Conservation (phyloP, 1,140 invertebrate genomes). For the Drosophila melanica region DNA sequence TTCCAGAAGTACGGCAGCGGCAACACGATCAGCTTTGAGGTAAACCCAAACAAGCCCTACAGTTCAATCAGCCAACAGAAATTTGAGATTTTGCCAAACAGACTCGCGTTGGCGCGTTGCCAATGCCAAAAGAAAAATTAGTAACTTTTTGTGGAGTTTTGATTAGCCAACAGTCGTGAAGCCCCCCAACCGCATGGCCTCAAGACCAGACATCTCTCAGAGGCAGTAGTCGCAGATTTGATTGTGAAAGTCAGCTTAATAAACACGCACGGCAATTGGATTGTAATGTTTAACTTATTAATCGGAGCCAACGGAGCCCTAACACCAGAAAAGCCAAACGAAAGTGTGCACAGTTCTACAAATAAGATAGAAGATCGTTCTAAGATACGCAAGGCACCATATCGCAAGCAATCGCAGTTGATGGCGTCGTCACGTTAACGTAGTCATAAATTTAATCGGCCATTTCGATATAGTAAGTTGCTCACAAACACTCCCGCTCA, state of each 20-base stretch:
- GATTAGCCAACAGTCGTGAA: not conserved
- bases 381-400: conserved; percentile 36
- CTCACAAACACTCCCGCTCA: no score
- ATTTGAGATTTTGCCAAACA: conserved; percentile 31
- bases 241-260: conserved; percentile 15
- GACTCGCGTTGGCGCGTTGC: conserved; percentile 30
- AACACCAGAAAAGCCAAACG: not conserved
- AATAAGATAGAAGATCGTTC: conserved; percentile 9
- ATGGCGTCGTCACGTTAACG: conserved; percentile 55
- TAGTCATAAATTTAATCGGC: conserved; percentile 74
- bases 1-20: conserved; percentile 87
- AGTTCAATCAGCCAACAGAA: conserved; percentile 17
- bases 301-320: no score
- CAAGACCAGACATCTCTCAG: not conserved
- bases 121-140: conserved; percentile 52
- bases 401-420: conserved; percentile 23
- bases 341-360: not conserved
- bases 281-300: no score
- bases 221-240: not conserved
- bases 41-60: conserved; percentile 76
- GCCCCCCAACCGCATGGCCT: not conserved
- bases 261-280: not conserved
- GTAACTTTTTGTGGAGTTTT: conserved; percentile 34
- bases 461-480: no score
- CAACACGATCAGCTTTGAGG: conserved; percentile 87